Evolutionary conservation across 2,797 vertebrate genomes (phyloP).

Genomic region (Helostoma temminkii): DNA sequence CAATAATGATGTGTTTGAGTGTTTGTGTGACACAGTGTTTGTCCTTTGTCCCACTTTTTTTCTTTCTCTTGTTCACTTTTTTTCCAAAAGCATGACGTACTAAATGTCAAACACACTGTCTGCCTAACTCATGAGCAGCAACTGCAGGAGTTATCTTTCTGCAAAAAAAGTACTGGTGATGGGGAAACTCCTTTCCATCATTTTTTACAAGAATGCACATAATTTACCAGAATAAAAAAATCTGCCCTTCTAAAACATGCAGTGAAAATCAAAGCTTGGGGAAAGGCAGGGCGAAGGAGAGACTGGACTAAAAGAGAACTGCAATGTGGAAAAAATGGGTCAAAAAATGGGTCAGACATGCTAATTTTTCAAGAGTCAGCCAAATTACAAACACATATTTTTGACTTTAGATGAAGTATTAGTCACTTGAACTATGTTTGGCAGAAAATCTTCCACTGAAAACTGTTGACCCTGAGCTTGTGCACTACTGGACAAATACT

Average conservation of each 20-base stretch:
- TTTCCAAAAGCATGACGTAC: constrained; percentile 20
- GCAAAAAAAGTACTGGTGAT: background rate
- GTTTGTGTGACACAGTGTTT: constrained; percentile 41
- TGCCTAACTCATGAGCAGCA: no score
- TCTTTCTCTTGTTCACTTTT: background rate
- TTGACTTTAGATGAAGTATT: constrained; percentile 10
- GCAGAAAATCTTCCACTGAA: background rate
- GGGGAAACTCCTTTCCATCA: background rate
- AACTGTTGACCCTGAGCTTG: background rate
- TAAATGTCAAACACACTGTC: constrained; percentile 10
- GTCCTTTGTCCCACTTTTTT: constrained; percentile 25
- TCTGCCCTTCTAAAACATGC: background rate
- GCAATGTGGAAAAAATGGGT: no score
- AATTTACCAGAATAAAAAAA: no score
- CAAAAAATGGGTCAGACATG: background rate
- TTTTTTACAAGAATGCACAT: background rate
- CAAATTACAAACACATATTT: constrained; percentile 11
- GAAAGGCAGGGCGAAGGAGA: background rate
- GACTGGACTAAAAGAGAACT: background rate
- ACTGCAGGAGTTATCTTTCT: background rate
- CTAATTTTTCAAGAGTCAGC: constrained; percentile 1
- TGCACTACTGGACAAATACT: background rate
- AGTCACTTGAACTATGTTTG: constrained; percentile 7
- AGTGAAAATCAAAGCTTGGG: background rate
- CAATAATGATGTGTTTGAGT: constrained; percentile 45